Percentiles rank a stretch among this genome's conserved stretches.
phyloP scores from a whole-genome alignment of 2,797 vertebrate species.

The Rhyacichthys aspro region DNA sequence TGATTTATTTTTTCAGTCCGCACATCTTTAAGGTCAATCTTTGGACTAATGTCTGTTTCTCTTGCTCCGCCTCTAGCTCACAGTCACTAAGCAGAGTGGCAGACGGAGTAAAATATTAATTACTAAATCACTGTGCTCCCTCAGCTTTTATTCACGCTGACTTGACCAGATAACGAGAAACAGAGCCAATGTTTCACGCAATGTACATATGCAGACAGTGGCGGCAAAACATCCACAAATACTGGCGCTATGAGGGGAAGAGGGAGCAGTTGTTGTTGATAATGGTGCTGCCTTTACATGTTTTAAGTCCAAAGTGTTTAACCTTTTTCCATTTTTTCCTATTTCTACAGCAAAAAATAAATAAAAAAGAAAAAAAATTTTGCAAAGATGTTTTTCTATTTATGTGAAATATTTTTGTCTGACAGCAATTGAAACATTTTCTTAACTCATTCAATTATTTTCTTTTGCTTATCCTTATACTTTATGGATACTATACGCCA shows the following conservation, averaged over 20 bases:
- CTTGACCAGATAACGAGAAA: slow-evolving; percentile 72
- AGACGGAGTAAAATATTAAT: slow-evolving; percentile 80
- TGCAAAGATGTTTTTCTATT: no score
- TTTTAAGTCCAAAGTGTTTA: background rate
- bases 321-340: background rate
- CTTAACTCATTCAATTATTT: no score
- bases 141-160: slow-evolving; percentile 76
- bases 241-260: slow-evolving; percentile 6
- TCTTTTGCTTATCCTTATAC: no score
- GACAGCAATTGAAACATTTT: no score
- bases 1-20: slow-evolving; percentile 40
- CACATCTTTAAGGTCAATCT: slow-evolving; percentile 45
- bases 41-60: slow-evolving; percentile 25
- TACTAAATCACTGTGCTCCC: slow-evolving; percentile 76
- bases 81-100: slow-evolving; percentile 74
- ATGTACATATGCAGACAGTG: slow-evolving; percentile 14
- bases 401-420: no score
- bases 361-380: no score
- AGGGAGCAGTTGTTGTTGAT: background rate
- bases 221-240: slow-evolving; percentile 43
- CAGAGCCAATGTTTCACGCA: slow-evolving; percentile 50
- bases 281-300: slow-evolving; percentile 14
- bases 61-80: slow-evolving; percentile 44
- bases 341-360: background rate
- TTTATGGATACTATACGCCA: background rate